These are phyloP conservation scores for Psylliodes chrysocephalus DNA, from an alignment of 2,888 invertebrate genomes.

Conservation along the genomic window DNA sequence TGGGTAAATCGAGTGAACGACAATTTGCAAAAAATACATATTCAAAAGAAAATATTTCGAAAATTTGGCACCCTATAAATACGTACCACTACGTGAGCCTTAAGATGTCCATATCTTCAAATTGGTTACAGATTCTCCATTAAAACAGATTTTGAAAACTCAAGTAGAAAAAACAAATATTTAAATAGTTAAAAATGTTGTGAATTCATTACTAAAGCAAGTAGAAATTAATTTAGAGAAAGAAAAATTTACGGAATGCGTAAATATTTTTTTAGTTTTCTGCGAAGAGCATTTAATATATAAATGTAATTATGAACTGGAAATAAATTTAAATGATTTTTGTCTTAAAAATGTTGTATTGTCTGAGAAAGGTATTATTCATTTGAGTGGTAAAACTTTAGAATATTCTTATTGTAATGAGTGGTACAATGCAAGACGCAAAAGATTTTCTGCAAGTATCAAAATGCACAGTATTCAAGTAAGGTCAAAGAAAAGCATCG, in stretches of 20 bases:
- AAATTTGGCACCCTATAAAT: not conserved
- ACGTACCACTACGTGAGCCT: not conserved
- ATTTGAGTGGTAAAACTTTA: not conserved
- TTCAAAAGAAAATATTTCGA: not conserved
- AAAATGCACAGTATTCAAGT: not conserved
- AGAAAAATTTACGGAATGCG: not conserved
- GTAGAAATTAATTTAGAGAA: not conserved
- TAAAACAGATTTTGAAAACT: not conserved
- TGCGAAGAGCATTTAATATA: not conserved
- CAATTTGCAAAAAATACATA: not conserved
- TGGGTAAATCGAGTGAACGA: not conserved
- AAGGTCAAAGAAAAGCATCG: not conserved
- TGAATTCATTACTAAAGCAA: too few relatives aligned
- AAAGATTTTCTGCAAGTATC: not conserved
- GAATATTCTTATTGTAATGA: not conserved
- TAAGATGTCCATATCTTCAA: not conserved
- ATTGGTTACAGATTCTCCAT: not conserved
- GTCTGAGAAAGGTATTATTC: not conserved
- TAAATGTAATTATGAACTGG: too few relatives aligned
- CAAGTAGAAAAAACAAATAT: not conserved
- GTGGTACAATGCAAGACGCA: not conserved
- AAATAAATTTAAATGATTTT: not conserved
- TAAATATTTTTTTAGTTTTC: not conserved
- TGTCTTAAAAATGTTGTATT: not conserved
- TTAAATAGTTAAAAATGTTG: too few relatives aligned